Base-by-base conservation (phyloP, 2,797 vertebrate genomes). In the Tarsius wallacei region DNA sequence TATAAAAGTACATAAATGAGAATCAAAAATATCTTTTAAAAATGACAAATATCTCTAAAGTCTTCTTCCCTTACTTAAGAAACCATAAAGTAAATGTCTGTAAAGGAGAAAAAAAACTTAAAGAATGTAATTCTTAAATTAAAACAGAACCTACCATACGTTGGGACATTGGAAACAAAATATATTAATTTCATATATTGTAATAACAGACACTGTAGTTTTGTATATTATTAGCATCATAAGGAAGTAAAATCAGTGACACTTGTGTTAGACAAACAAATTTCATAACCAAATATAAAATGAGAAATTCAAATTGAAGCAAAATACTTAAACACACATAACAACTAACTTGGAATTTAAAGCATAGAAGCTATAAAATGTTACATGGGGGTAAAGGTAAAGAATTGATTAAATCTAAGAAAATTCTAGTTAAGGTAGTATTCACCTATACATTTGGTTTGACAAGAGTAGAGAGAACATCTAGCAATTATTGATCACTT, bases 281-380 rank as follows among this genome's bases (percentile, higher is more conserved):
- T 76, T 90, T 74, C 21, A 64, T 64, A 74, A 21, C 14, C 16
- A 66, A 64, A 51, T 36, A 68, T 22, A 42, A 28, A 74, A 24
- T 87, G 47, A 2, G 8, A 90, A 90, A 57, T 87, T 73, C 26
- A 66, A 64, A 87, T 11, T 28, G 13, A 85, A 90, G 21, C 61
- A 59, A 85, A 85, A 78, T 42, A 94, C 42, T 68, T 90, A 89
- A 83, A 31, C 16, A 47, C 63, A 55, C 26, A 17, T 76, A 85
- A 57, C 21, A 68, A 24, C 63, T 68, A 63, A 66, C 9, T 61
- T 90, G 55, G 33, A 86, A 2, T 71, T 85, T 80, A 70, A 94
- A 64, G 22, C 49, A 80, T 5, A 83, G 31, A 13, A 55, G 7
- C 12, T 31, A 47, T 51, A 70, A 51, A 90, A 90, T 55, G 15